Evolutionary conservation across 2,797 vertebrate genomes (phyloP).

Genomic region (Novumbra hubbsi): DNA sequence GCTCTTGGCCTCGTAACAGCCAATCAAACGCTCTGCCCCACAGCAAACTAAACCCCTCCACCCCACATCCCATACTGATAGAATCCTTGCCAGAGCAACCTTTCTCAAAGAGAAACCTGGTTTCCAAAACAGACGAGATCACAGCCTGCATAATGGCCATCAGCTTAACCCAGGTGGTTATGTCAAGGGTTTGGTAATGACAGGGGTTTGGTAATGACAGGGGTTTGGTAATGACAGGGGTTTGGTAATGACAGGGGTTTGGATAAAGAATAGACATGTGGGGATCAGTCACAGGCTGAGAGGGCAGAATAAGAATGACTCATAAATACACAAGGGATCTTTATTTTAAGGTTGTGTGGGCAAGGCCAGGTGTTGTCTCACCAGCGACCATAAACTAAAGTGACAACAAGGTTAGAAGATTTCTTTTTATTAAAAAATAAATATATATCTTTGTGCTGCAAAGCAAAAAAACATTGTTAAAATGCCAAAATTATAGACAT

Average conservation of each 20-base stretch:
- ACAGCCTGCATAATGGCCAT: conserved; percentile 42
- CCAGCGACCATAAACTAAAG: conserved; percentile 55
- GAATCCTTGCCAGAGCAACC: conserved; percentile 46
- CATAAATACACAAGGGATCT: conserved; percentile 55
- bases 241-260: conserved; percentile 39
- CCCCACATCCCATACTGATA: neutral
- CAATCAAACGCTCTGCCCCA: conserved; percentile 38
- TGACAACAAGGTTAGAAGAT: conserved; percentile 52
- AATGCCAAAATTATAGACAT: conserved; percentile 46
- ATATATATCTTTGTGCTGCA: conserved; percentile 60
- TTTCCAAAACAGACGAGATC: conserved; percentile 51
- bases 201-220: conserved; percentile 36
- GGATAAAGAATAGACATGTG: conserved; percentile 19
- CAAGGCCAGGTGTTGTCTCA: conserved; percentile 59
- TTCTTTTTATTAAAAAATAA: conserved; percentile 63
- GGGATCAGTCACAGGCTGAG: conserved; percentile 17
- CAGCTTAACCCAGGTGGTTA: conserved; percentile 38
- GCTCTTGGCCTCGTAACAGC: conserved; percentile 55
- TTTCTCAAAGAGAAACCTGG: conserved; percentile 60
- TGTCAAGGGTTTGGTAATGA: conserved; percentile 30
- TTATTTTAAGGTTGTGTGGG: conserved; percentile 58
- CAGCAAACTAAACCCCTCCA: neutral
- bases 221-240: conserved; percentile 35
- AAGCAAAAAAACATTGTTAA: conserved; percentile 55
- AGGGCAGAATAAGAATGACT: conserved; percentile 39